Conservation (phyloP, 2,797 vertebrate species). For the Emys orbicularis region DNA sequence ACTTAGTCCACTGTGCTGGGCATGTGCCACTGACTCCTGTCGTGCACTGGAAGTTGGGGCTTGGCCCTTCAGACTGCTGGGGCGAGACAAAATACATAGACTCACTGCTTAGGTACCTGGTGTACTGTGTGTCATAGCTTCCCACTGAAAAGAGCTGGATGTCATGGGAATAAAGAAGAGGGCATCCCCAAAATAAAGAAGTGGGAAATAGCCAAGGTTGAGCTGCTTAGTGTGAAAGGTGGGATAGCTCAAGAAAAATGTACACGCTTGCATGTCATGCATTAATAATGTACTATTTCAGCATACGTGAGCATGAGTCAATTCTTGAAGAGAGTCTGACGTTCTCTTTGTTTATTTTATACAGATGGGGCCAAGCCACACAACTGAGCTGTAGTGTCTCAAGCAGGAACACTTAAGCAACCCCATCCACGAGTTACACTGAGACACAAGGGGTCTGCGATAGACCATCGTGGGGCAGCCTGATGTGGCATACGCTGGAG, state of each 20-base stretch:
- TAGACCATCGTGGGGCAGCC: neutral
- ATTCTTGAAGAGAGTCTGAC: neutral
- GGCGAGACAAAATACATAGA: rapidly evolving
- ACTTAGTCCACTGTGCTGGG: neutral
- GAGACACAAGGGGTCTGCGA: neutral
- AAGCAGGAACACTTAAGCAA: neutral
- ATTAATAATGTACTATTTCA: neutral
- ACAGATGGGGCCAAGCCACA: neutral
- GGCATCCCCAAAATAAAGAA: neutral
- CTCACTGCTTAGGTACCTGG: neutral
- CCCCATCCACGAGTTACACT: neutral
- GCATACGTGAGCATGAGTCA: too few species aligned
- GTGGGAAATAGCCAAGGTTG: neutral
- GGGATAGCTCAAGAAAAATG: neutral
- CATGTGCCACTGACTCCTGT: neutral
- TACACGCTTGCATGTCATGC: rapidly evolving
- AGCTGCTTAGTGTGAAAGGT: neutral
- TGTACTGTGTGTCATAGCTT: neutral
- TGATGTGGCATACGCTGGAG: neutral
- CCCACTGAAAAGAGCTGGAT: neutral
- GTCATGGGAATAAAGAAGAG: neutral
- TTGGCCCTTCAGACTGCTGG: neutral
- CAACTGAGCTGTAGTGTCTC: rapidly evolving
- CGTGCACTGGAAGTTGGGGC: rapidly evolving
- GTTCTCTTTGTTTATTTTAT: rapidly evolving